These are phyloP conservation scores for Dermatophagoides farinae DNA, from an alignment of 1,140 invertebrate species.

Conservation along the genomic window DNA sequence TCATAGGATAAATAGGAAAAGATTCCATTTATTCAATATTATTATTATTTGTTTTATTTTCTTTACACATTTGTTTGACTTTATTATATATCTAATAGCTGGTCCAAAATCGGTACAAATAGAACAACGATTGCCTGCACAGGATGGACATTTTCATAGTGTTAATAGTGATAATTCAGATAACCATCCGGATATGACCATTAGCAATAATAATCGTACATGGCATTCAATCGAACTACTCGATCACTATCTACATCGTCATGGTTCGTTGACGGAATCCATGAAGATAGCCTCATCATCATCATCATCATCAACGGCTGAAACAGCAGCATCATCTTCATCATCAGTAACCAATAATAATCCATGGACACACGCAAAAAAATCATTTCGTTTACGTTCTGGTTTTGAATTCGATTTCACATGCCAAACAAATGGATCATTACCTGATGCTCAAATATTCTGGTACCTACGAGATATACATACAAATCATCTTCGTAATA, in stretches of 20 bases:
- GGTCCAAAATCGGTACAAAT: conserved; percentile 3
- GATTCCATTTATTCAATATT: no score
- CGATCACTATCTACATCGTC: neutral
- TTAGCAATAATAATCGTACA: neutral
- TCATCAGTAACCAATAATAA: no score
- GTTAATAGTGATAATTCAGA: neutral
- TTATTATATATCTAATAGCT: neutral
- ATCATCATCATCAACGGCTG: no score
- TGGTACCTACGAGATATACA: conserved; percentile 26
- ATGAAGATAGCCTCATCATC: no score
- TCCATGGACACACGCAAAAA: conserved; percentile 20
- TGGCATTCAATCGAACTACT: conserved; percentile 1
- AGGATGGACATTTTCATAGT: neutral
- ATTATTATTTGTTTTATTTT: neutral
- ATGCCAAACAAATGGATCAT: conserved; percentile 55
- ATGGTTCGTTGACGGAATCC: conserved; percentile 32
- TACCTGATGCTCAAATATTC: conserved; percentile 55
- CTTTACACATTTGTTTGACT: neutral
- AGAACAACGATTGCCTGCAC: neutral
- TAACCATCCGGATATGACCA: neutral
- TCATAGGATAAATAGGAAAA: no score
- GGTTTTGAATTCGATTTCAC: conserved; percentile 59
- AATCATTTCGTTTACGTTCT: conserved; percentile 50
- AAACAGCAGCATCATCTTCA: no score
- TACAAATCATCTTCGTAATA: neutral